Evolutionary conservation across 2,113 vertebrate species (phyloP).

Genomic region (Microcebus lehilahytsara): DNA sequence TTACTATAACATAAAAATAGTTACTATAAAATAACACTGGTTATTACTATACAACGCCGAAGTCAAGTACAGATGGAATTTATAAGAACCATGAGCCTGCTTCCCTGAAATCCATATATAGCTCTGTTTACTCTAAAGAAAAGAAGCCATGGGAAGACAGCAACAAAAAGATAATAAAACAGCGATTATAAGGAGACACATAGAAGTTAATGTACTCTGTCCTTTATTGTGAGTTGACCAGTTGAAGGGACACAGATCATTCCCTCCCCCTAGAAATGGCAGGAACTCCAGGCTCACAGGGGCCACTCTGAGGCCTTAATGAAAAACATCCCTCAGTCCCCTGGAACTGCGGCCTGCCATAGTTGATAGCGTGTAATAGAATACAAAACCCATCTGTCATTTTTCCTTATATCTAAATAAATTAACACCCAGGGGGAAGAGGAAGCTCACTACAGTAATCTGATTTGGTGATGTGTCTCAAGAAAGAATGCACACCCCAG

Average conservation of each 20-base stretch:
- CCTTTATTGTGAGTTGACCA: neutral
- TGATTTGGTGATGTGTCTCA: slow-evolving; percentile 66
- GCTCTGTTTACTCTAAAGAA: neutral
- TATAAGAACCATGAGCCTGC: neutral
- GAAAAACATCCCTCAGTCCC: slow-evolving; percentile 29
- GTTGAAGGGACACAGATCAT: neutral
- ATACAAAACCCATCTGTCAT: slow-evolving; percentile 66
- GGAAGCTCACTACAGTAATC: slow-evolving; percentile 31
- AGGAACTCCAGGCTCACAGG: neutral
- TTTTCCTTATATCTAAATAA: slow-evolving; percentile 50
- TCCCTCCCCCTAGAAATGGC: neutral
- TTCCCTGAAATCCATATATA: neutral
- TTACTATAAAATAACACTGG: slow-evolving; percentile 5
- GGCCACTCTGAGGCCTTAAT: neutral
- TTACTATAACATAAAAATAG: slow-evolving; percentile 35
- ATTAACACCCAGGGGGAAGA: neutral
- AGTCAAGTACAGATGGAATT: neutral
- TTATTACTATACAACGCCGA: neutral
- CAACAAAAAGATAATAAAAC: neutral
- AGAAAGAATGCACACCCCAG: slow-evolving; percentile 65
- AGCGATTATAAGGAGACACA: neutral
- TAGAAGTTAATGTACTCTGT: neutral
- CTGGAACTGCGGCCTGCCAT: neutral
- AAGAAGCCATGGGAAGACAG: neutral
- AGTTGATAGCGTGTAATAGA: slow-evolving; percentile 60